Conservation (phyloP, 2,888 invertebrate genomes). For the Aspidapion aeneum region DNA sequence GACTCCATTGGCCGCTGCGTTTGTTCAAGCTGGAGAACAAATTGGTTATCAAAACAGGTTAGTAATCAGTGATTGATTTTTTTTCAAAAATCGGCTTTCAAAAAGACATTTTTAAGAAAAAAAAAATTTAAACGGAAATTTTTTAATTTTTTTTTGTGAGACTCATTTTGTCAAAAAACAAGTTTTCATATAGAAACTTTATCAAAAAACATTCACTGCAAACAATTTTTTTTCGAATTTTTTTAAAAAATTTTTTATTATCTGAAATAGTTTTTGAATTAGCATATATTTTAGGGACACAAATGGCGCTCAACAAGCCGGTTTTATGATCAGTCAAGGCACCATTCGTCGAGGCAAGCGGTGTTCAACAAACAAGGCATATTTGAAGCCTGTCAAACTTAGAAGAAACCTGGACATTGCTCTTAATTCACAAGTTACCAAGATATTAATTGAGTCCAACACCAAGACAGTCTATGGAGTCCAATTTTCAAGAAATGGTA, state of each 20-base stretch:
- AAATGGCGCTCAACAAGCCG: constrained; percentile 74
- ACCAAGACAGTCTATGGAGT: constrained; percentile 75
- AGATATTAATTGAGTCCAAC: constrained; percentile 67
- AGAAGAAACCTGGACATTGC: constrained; percentile 78
- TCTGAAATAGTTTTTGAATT: too few relatives aligned
- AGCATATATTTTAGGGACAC: constrained; percentile 65
- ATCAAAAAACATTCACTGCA: too few relatives aligned
- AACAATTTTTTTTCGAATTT: too few relatives aligned
- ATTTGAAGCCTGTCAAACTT: constrained; percentile 70
- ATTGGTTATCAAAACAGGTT: constrained; percentile 64
- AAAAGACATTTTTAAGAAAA: too few relatives aligned
- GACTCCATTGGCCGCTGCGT: constrained; percentile 76
- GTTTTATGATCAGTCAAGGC: constrained; percentile 83
- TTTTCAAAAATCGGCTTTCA: too few relatives aligned
- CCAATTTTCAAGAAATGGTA: constrained; percentile 68
- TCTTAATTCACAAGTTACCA: constrained; percentile 74
- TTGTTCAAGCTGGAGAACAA: constrained; percentile 77
- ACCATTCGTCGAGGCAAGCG: constrained; percentile 73
- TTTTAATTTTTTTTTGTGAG: too few relatives aligned
- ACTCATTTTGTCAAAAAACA: too few relatives aligned
- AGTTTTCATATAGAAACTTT: too few relatives aligned
- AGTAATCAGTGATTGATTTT: too few relatives aligned
- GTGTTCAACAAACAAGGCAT: constrained; percentile 86
- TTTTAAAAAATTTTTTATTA: too few relatives aligned
- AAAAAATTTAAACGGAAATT: too few relatives aligned